Evolutionary conservation across 2,888 invertebrate species (phyloP).

Genomic region (Dioctria linearis): DNA sequence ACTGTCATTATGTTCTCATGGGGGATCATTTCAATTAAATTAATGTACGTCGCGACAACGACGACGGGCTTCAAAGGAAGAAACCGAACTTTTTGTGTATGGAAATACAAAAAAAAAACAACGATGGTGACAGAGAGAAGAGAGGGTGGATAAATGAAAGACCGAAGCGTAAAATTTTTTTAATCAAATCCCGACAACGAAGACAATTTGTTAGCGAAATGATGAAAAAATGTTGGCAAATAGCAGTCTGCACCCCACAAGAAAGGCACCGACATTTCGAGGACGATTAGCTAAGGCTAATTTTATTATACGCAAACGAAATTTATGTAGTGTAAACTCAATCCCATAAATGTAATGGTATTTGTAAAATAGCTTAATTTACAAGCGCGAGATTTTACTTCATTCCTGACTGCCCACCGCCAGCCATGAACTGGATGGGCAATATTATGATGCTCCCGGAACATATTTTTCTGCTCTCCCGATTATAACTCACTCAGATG

Average conservation of each 20-base stretch:
- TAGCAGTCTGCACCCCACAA: constrained; percentile 38
- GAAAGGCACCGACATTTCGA: constrained; percentile 62
- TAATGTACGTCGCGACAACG: constrained; percentile 59
- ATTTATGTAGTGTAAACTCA: constrained; percentile 67
- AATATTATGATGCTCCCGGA: constrained; percentile 1
- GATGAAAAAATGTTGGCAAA: constrained; percentile 41
- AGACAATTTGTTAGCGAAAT: constrained; percentile 48
- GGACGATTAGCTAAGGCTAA: constrained; percentile 64
- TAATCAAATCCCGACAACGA: constrained; percentile 52
- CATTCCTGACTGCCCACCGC: neutral
- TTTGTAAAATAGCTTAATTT: constrained; percentile 58
- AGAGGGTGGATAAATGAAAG: constrained; percentile 29
- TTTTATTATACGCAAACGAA: constrained; percentile 65
- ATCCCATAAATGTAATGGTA: constrained; percentile 65
- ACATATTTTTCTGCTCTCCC: constrained; percentile 24
- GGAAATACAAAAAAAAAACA: constrained; percentile 7
- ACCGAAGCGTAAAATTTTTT: constrained; percentile 49
- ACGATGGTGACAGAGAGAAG: neutral
- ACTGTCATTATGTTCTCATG: constrained; percentile 58
- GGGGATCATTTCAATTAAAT: constrained; percentile 62
- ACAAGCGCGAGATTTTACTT: constrained; percentile 28
- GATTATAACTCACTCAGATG: constrained; percentile 44
- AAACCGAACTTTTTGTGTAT: constrained; percentile 27
- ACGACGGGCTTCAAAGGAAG: constrained; percentile 27
- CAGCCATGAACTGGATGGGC: neutral